Conservation (phyloP, 2,113 vertebrate species). For the Sterna hirundo region DNA sequence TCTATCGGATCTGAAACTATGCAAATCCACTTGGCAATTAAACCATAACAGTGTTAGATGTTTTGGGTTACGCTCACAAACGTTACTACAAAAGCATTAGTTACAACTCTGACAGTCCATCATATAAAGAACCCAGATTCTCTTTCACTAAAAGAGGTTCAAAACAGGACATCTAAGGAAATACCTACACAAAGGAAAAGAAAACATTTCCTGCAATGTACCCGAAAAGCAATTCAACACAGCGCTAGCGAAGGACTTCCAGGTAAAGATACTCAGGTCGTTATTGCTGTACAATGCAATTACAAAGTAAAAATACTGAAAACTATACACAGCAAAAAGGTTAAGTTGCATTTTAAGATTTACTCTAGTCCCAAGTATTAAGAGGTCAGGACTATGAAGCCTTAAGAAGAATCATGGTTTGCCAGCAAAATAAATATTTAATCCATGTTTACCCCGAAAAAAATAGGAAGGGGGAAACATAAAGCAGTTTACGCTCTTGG, state of each 20-base stretch:
- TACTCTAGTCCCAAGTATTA: neutral
- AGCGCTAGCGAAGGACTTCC: neutral
- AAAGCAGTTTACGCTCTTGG: neutral
- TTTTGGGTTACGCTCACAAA: neutral
- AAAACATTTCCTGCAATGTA: neutral
- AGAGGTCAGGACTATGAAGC: neutral
- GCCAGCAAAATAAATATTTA: neutral
- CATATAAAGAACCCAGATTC: neutral
- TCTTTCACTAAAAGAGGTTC: neutral
- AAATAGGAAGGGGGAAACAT: neutral
- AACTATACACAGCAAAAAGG: neutral
- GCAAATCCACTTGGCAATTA: neutral
- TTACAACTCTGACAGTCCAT: neutral
- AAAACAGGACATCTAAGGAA: neutral
- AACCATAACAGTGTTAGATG: neutral
- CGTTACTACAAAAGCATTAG: rapidly evolving
- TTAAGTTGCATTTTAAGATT: neutral
- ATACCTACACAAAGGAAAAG: neutral
- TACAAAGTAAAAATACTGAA: neutral
- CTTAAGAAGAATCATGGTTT: neutral
- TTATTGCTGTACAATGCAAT: neutral
- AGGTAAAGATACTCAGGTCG: neutral
- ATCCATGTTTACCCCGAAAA: neutral
- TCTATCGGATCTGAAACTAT: neutral
- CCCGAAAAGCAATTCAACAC: neutral